A percentile compares a stretch with the other conserved stretches of the same genome.
phyloP scores from a whole-genome alignment of 2,113 vertebrate species.

The Lethenteron camtschaticum region DNA sequence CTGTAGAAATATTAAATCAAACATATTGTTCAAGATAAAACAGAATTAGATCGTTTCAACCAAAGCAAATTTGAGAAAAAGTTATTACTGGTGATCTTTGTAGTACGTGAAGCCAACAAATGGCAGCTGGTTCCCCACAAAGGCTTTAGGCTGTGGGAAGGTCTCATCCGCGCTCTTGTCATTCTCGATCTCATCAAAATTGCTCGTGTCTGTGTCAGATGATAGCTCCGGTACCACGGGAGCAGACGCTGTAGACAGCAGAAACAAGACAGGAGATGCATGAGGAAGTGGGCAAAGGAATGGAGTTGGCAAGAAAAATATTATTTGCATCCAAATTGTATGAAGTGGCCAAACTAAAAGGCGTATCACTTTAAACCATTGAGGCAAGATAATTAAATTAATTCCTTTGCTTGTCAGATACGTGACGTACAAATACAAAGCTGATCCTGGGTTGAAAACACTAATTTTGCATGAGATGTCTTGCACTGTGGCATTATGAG shows the following conservation, averaged over 20 bases:
- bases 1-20: too few species aligned
- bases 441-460: too few species aligned
- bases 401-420: not conserved
- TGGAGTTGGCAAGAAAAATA: not conserved
- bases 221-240: constrained; percentile 90
- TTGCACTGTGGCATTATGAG: constrained; percentile 5
- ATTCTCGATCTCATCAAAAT: constrained; percentile 94
- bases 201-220: constrained; percentile 93
- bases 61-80: too few species aligned
- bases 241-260: constrained; percentile 41
- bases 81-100: constrained; percentile 64
- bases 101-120: constrained; percentile 98
- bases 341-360: not conserved
- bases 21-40: too few species aligned
- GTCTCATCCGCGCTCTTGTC: constrained; percentile 91
- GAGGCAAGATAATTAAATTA: not conserved
- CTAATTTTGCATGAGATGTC: not conserved
- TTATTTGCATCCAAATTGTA: not conserved
- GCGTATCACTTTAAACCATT: not conserved
- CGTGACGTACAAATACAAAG: too few species aligned
- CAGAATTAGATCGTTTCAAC: too few species aligned
- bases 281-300: not conserved
- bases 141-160: constrained; percentile 82
- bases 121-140: constrained; percentile 87
- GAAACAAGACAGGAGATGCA: not conserved